phyloP scores from a whole-genome alignment of 2,113 vertebrate species.

The Tetraodon nigroviridis region DNA sequence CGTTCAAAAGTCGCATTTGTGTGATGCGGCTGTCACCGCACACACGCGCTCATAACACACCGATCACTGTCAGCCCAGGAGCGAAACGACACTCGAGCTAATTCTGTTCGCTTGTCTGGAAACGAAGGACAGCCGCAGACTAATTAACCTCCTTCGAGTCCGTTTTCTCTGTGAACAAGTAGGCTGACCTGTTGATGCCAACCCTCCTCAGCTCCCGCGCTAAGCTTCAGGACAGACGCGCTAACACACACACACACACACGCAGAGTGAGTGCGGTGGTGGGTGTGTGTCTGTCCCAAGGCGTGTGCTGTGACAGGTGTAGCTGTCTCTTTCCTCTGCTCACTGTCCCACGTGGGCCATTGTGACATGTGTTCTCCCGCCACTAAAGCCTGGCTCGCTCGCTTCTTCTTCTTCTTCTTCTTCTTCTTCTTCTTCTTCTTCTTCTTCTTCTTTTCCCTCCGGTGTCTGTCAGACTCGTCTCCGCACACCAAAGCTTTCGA shows the following conservation, averaged over 20 bases:
- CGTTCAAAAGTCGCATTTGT: conserved; percentile 41
- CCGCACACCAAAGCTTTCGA: conserved; percentile 25
- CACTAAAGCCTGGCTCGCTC: conserved; percentile 43
- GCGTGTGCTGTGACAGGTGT: conserved; percentile 72
- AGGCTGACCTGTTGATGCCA: neutral
- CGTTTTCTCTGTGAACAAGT: conserved; percentile 10
- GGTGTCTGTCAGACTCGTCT: conserved; percentile 10
- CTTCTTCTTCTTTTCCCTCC: neutral
- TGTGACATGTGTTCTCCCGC: conserved; percentile 71
- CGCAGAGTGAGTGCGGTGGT: conserved; percentile 4
- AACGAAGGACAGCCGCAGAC: conserved; percentile 52
- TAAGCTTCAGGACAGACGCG: conserved; percentile 20
- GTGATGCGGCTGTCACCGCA: conserved; percentile 60
- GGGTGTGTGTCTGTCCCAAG: conserved; percentile 56
- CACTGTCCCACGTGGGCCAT: conserved; percentile 67
- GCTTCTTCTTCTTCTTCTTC: neutral
- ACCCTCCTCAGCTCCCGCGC: conserved; percentile 23
- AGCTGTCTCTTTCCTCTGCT: conserved; percentile 69
- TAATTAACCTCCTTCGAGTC: conserved; percentile 57
- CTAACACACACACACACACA: conserved; percentile 36
- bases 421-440: no score
- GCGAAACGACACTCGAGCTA: conserved; percentile 60
- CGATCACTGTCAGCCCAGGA: conserved; percentile 59
- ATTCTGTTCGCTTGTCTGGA: conserved; percentile 58
- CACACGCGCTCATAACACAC: conserved; percentile 21